Base-by-base conservation (phyloP, 1,140 invertebrate genomes). In the Chlorops oryzae region DNA sequence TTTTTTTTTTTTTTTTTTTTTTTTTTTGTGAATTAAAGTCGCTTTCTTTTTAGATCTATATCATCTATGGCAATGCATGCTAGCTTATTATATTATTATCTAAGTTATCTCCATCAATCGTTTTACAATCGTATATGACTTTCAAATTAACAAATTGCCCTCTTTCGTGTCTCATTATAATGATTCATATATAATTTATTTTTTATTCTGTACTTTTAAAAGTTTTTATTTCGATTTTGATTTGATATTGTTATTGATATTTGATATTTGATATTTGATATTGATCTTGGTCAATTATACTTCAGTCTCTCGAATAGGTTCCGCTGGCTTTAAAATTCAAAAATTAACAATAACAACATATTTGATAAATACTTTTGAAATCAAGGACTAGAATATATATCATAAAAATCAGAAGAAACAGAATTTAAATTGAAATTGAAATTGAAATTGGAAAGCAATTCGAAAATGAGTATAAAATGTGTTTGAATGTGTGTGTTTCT, bases 251-350 rank as follows among this genome's bases (percentile, higher is more conserved):
- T 9, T 32, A 32, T 32, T 9, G 27, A 32, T 32, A 32, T 32
- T 32, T n/a, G 27, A 32, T 9, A 32, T 32, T 7, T 32, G 7
- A 13, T 32, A 32, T 32, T 9, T 7, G 27, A 32, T 32, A 32
- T 9, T 32, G 27, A 9, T 32, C 7, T 32, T 27, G 23, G 55
- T 66, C 50, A 62, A 74, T 76, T 78, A 78, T 73, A 78, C 76
- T 72, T 77, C 75, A 80, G 81, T 83, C 80, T 83, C 81, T 80
- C 79, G 80, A 77, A 82, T 82, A 75, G 80, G 79, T 80, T 82
- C 81, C 76, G 81, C 79, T 78, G 80, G 81, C 81, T 82, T 68
- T 59, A 62, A 67, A 80, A 78, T 74, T 63, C 56, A 68, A 65
- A 66, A 68, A 68, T 62, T 62, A 68, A 65, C 79, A 81, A 74